Evolutionary conservation across 35 echinoderm and acorn worm species (phyloP).

Genomic region (Chiridota heheva): DNA sequence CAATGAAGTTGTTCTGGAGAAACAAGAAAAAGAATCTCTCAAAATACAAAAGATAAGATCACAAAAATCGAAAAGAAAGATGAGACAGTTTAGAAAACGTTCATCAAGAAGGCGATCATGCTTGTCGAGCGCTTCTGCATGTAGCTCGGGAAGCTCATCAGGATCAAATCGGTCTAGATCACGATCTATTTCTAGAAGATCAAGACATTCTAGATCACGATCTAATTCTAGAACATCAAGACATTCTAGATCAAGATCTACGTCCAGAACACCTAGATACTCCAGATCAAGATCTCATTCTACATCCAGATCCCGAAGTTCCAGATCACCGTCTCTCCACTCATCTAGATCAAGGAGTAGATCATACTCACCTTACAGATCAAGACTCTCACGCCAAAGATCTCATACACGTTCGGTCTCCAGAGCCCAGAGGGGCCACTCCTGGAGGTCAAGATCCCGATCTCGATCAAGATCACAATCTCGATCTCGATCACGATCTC

Average conservation of each 20-base stretch:
- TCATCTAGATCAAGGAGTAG: slow-evolving; percentile 3
- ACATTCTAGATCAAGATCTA: too few relatives aligned
- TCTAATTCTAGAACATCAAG: too few relatives aligned
- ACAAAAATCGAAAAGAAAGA: background rate
- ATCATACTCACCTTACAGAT: too few relatives aligned
- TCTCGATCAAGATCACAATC: slow-evolving; percentile 39
- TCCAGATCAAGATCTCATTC: slow-evolving; percentile 10
- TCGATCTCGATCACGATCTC: slow-evolving; percentile 31
- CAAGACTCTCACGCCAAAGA: too few relatives aligned
- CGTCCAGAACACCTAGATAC: background rate
- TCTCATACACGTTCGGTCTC: too few relatives aligned
- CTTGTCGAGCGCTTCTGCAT: background rate
- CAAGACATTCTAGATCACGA: too few relatives aligned
- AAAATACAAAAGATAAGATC: background rate
- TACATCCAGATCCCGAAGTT: slow-evolving; percentile 15
- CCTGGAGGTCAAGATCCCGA: background rate
- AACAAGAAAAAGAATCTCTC: background rate
- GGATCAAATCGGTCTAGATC: background rate
- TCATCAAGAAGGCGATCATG: slow-evolving; percentile 15
- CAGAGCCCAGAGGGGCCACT: too few relatives aligned
- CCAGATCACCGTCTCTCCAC: slow-evolving; percentile 5
- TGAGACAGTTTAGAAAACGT: slow-evolving; percentile 5
- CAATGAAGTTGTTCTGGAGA: background rate
- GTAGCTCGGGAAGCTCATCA: background rate
- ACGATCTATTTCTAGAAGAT: too few relatives aligned